Base-by-base conservation (phyloP, 1,140 invertebrate species). In the Temnothorax curvispinosus region DNA sequence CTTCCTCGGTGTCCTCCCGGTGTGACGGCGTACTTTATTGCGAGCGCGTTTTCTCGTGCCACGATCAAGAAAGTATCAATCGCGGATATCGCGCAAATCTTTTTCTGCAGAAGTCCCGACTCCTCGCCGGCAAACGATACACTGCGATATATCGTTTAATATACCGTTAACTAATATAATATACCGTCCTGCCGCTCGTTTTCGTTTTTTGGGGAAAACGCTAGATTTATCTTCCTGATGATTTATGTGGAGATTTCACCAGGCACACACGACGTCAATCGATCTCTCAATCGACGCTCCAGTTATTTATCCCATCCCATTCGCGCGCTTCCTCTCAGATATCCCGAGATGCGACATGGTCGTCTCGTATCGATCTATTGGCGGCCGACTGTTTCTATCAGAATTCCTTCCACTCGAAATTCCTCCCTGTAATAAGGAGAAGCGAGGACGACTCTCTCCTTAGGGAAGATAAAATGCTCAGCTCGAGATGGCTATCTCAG, bases 311-410 rank as follows among this genome's bases (percentile, higher is more conserved):
- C 21, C 44, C 64, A 27, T 60, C 21, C 44, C 64, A n/a, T 8
- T 56, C 35, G 13, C 9, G 15, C 56, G 54, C 11, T 41, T 82
- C 21, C 52, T 52, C 44, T 65, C 38, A 9, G 18, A 7, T 50
- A 52, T 85, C 50, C 69, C 18, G 41, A 74, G 81, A 69, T n/a
- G 27, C 72, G 58, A 52, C 74, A 89, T 76, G 35, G 7, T 80
- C 35, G 41, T 54, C 38, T 44, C 60, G 62, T 47, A 44, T 64
- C 47, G 21, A 18, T 81, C 64, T 81, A 69, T 56, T 13, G 18
- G 15, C 32, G 15, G 35, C 52, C 11, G 52, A 32, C n/a, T 15
- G 21, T 27, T 21, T 38, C 58, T 32, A 62, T 69, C 35, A 27
- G 15, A 67, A 21, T 71, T 27, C 21, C 38, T n/a, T 77, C 41